Evolutionary conservation across 2,888 invertebrate genomes (phyloP).

Genomic region (Mythimna ferrago): DNA sequence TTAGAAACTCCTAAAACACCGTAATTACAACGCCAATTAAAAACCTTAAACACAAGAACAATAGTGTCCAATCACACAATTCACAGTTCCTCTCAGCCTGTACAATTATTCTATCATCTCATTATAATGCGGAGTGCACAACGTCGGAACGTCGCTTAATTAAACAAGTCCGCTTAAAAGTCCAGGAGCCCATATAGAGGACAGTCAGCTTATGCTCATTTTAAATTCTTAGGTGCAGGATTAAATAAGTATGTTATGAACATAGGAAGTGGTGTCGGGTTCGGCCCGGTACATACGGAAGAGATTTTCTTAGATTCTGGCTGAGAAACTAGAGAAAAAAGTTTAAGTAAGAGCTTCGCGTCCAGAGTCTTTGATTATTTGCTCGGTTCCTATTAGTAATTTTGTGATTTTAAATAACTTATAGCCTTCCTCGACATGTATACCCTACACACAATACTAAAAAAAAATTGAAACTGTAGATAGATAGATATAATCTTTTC

Average conservation of each 20-base stretch:
- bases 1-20: not conserved
- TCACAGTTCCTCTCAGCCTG: constrained; percentile 32
- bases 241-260: constrained; percentile 46
- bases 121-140: constrained; percentile 56
- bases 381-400: no score
- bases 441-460: no score
- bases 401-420: no score
- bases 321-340: no score
- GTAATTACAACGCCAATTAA: constrained; percentile 11
- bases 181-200: constrained; percentile 52
- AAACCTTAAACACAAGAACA: constrained; percentile 23
- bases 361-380: no score
- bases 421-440: no score
- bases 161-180: constrained; percentile 56
- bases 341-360: no score
- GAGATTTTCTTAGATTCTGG: not conserved
- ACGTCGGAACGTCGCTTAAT: constrained; percentile 46
- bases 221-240: constrained; percentile 50
- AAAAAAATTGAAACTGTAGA: no score
- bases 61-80: constrained; percentile 32
- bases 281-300: constrained; percentile 20
- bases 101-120: constrained; percentile 47
- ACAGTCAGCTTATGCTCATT: constrained; percentile 39
- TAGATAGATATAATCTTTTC: no score
- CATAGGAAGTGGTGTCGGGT: constrained; percentile 19